Evolutionary conservation across 2,113 vertebrate genomes (phyloP).

Genomic region (Centropus unirufus): DNA sequence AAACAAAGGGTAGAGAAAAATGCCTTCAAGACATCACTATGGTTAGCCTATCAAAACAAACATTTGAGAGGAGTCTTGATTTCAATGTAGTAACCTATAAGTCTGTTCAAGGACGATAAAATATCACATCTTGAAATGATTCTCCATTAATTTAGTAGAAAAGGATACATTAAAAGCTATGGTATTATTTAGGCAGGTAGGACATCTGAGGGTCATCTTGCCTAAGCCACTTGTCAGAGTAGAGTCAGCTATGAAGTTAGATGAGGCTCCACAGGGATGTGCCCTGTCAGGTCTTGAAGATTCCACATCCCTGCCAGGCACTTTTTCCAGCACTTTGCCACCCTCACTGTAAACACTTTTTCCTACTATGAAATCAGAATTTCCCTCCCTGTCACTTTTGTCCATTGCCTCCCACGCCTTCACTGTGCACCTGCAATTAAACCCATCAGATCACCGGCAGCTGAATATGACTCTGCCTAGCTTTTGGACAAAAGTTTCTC

Average conservation of each 20-base stretch:
- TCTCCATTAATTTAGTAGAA: not conserved
- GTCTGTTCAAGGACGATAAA: not conserved
- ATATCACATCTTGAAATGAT: not conserved
- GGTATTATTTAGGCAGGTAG: not conserved
- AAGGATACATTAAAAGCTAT: not conserved
- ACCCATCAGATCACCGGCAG: not conserved
- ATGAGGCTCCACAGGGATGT: rapidly evolving
- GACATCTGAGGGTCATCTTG: not conserved
- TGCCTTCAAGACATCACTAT: not conserved
- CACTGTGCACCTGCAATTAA: not conserved
- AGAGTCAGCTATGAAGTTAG: not conserved
- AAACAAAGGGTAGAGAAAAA: not conserved
- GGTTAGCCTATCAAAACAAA: not conserved
- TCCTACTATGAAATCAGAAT: not conserved
- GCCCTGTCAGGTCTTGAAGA: not conserved
- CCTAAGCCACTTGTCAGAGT: not conserved
- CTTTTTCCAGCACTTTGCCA: not conserved
- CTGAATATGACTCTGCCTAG: not conserved
- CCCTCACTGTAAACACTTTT: not conserved
- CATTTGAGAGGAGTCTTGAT: not conserved
- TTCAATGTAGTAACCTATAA: not conserved
- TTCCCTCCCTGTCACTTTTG: not conserved
- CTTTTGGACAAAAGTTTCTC: not conserved
- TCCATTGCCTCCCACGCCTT: not conserved
- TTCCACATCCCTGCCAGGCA: not conserved